Base-by-base conservation (phyloP, 2,113 vertebrate species). In the Pelecanoides urinatrix region DNA sequence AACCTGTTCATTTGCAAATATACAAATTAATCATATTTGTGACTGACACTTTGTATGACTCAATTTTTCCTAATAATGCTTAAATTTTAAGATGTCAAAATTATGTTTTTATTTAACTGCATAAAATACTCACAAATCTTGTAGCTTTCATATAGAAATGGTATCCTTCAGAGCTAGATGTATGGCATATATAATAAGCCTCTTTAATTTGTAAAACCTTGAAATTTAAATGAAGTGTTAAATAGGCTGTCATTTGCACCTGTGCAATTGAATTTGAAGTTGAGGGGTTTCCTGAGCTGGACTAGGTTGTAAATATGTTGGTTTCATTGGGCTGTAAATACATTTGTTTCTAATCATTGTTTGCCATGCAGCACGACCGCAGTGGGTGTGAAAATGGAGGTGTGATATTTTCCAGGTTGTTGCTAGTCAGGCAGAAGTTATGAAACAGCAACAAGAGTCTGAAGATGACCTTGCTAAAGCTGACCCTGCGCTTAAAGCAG, bases 401-500 rank as follows among this genome's bases (percentile, higher is more conserved):
- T 78, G 44, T 55, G 61, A 61, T 80, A 65, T 93, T 95, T 95
- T 97, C 88, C 56, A 98, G 98, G 97, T 98, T 63, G 97, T 97
- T 93, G 95, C 97, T 52, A 98, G 98, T 96, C 97, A 98, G 94
- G 96, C 97, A 61, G 96, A 98, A 97, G 97, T 98, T 85, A 98
- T 88, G 50, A 99, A 98, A 96, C 91, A 98, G 94, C 97, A 98
- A 92, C 92, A 97, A 81, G 97, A 97, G 82, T 98, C 97, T 84
- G 98, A 98, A 96, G 92, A 98, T 17, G 98, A 98, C 83, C 96
- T 99, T 92, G 94, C 93, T 73, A 98, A 98, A 96, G 96, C 98
- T 82, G 95, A 98, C 86, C 96, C 97, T 42, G 95, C 97, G 73
- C 90, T 98, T 20, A 97, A 98, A 92, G 97, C 97, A 61, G 97